phyloP scores from a whole-genome alignment of 1,140 invertebrate genomes.

The Cardiocondyla obscurior region DNA sequence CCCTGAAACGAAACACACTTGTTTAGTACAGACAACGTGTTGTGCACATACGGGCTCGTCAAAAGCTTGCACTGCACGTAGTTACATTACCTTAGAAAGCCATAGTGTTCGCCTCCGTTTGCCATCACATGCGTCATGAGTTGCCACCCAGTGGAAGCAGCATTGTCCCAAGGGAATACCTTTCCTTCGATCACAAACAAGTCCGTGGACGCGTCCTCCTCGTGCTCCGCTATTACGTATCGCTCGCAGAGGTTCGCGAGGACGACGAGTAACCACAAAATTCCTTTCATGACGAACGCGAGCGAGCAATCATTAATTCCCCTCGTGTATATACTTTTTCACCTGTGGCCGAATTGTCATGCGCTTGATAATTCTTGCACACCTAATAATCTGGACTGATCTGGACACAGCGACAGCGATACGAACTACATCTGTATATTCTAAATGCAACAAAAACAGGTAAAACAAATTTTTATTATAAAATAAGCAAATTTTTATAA shows the following conservation, averaged over 20 bases:
- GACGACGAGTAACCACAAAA: slow-evolving; percentile 56
- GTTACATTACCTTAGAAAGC: slow-evolving; percentile 88
- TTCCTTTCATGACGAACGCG: slow-evolving; percentile 3
- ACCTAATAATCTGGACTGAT: too few species aligned
- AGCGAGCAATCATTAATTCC: neutral
- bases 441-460: too few species aligned
- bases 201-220: slow-evolving; percentile 86
- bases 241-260: slow-evolving; percentile 60
- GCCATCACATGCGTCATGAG: slow-evolving; percentile 91
- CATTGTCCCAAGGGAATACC: slow-evolving; percentile 89
- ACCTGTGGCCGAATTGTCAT: neutral
- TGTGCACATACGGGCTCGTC: neutral
- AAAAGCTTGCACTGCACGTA: neutral
- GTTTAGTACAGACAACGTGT: neutral
- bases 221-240: slow-evolving; percentile 76
- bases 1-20: slow-evolving; percentile 83
- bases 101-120: slow-evolving; percentile 94
- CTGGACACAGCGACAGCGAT: neutral
- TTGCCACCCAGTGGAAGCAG: slow-evolving; percentile 88
- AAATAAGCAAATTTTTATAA: too few species aligned
- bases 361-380: neutral
- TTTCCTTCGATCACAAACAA: slow-evolving; percentile 92
- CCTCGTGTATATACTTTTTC: too few species aligned
- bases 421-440: neutral
- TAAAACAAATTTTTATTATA: too few species aligned